Conservation (phyloP, 1,140 invertebrate species). For the Wiebesia pumilae region DNA sequence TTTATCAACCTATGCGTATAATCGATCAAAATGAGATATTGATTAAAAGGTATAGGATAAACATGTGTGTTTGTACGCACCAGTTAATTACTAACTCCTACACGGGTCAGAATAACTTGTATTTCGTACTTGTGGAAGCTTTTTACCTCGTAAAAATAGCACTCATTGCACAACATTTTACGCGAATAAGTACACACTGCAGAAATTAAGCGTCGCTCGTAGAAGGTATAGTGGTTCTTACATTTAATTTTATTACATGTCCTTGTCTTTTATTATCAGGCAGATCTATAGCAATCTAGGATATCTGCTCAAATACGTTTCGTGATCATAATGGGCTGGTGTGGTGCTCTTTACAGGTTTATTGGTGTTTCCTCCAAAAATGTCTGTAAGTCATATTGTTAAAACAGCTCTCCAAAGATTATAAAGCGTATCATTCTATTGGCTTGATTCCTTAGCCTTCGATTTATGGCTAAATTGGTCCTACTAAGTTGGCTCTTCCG, state of each 20-base stretch:
- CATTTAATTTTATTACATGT: conserved; percentile 49
- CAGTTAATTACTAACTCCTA: background rate
- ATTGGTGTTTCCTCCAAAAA: conserved; percentile 33
- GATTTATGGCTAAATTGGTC: background rate
- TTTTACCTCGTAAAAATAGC: conserved; percentile 28
- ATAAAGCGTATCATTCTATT: conserved; percentile 25
- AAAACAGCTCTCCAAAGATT: conserved; percentile 33
- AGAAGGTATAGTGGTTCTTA: conserved; percentile 36
- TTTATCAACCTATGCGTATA: too few relatives aligned
- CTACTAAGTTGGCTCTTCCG: background rate
- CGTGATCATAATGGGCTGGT: conserved; percentile 44
- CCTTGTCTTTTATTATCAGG: conserved; percentile 51
- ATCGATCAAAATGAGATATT: too few relatives aligned
- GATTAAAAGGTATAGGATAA: too few relatives aligned
- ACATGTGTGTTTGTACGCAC: too few relatives aligned
- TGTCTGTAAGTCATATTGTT: conserved; percentile 30
- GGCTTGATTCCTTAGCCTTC: conserved; percentile 2
- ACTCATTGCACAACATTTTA: conserved; percentile 36
- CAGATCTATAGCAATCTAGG: conserved; percentile 45
- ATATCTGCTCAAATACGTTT: conserved; percentile 45
- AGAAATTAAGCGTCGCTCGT: conserved; percentile 43
- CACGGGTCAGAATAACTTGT: background rate
- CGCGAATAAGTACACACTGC: conserved; percentile 24
- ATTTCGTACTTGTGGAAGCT: background rate
- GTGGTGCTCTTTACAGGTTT: conserved; percentile 40